Base-by-base conservation (phyloP, 1,140 invertebrate genomes). In the Probaryconus sp. region DNA sequence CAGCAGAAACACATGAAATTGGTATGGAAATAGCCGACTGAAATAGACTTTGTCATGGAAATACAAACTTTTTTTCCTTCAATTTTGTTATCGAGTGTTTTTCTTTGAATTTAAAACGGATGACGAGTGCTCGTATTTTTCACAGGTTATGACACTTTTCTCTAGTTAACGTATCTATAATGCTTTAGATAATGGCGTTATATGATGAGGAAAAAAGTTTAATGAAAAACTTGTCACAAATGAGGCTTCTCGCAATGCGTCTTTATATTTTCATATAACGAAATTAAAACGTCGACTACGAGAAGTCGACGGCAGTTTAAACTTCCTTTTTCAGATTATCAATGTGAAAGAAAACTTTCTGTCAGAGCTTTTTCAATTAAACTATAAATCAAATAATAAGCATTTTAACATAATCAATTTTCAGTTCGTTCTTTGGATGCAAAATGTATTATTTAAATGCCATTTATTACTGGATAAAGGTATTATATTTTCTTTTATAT, bases 21-120 rank as follows among this genome's bases (percentile, higher is more conserved):
- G 51, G 33, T 68, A 56, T 68, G 64, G 43, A 68, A 69, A 69
- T 69, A 50, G 55, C 55, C 24, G 21, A 6, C 55, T 45, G 65
- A 69, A 60, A 60, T 45, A 50, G 45, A 69, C 65, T 69, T 69
- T 69, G 65, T 69, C 47, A 69, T 69, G 65, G 55, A 69, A 69
- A 69, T 69, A 69, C 38, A 58, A 48, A 45, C 35, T 60, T 60
- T 69, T 47, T 68, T 61, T 40, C 38, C 45, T 35, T 38, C 38
- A 68, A 69, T 69, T 69, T 69, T 60, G 65, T 69, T 69, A 61
- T 43, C 55, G 47, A 60, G 47, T 60, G 65, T 61, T 60, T 60
- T 47, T 58, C 53, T 69, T 69, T 60, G 65, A 69, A 58, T 68
- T 58, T 58, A 42, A 68, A 58, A 55, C 51, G 33, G 31, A 47